Base-by-base conservation (phyloP, 2,113 vertebrate species). In the Chaenocephalus aceratus region DNA sequence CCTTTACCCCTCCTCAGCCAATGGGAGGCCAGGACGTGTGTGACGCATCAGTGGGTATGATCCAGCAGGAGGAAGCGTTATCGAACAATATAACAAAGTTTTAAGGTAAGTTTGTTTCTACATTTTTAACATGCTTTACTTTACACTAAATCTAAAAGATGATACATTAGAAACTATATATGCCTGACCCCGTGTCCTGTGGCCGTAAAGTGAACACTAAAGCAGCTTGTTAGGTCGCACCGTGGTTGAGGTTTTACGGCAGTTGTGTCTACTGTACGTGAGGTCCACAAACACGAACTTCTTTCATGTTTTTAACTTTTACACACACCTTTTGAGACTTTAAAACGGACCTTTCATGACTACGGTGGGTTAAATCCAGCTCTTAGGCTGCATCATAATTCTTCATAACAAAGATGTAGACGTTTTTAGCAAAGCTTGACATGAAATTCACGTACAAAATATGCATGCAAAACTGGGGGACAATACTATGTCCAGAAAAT, bases 21-120 rank as follows among this genome's bases (percentile, higher is more conserved):
- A 93, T 93, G 44, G 74, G 67, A 65, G 45, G 49, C 34, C 45
- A 48, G 61, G 23, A 87, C 48, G 48, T 12, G 36, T 14, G 70
- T 10, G 72, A 36, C 3, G 64, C 13, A n/a, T 74, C 79, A 66
- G 82, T 88, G 79, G 88, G 89, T 78, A 88, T 90, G 72, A 72
- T 58, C 67, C 60, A 16, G 13, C 30, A 86, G 65, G 14, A 86
- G 90, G 91, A 91, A 92, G 88, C 66, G 73, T 86, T 63, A 48
- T 15, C 61, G 88, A 88, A 82, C 80, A 86, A 70, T 74, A 70
- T 73, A 88, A 66, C 41, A 83, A 89, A 90, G 85, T 92, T 93
- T 87, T 54, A 64, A 85, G 91, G 93, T 94, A 90, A 92, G 92
- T 91, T 84, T 82, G 15, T 45, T 1, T 18, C 49, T 12, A 79